Evolutionary conservation across 2,888 invertebrate species (phyloP), one percentile per base, ranked within the genome.

Genomic region (Polydrusus tereticollis): DNA sequence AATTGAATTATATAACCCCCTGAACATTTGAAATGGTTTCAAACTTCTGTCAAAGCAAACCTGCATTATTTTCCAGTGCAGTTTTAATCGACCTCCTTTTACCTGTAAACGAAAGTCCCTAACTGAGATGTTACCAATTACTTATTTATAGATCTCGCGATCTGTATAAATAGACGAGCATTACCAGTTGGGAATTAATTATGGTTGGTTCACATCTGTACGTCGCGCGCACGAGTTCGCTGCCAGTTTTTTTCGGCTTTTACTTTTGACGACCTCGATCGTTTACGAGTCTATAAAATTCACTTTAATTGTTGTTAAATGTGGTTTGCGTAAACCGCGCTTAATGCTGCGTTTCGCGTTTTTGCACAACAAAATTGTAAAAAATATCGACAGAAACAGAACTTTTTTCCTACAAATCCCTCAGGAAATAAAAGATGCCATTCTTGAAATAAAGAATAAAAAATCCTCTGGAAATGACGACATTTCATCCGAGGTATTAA

Each of bases 91-190:
- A 45, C 45, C 52, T 47, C 47, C 16, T 62, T 18, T 62, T 33
- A 10, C 26, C 16, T 62, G 18, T 50, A 45, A 47, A 36, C 36
- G 21, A 45, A 65, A 55, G 57, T 43, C 65, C 33, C 57, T 43
- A 57, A 59, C 67, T 59, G 58, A 58, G 67, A 67, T 45, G 59
- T 58, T 36, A 36, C n/a, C n/a, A n/a, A n/a, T n/a, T 36, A 47
- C 47, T 57, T 67, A 67, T 59, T 67, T 67, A 59, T 67, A 67
- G 67, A 58, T 59, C 14, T 57, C 47, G 47, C 67, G 57, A 58
- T 67, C 47, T 57, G 67, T 67, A 67, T 67, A 67, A 67, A 67
- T 59, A 66, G 66, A 66, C 43, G 47, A 59, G 20, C 47, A 58
- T 21, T 67, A 67, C 67, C 59, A 45, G 67, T 36, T 47, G 45